Evolutionary conservation across 2,113 vertebrate species (phyloP).

Genomic region (Clarias batrachus): DNA sequence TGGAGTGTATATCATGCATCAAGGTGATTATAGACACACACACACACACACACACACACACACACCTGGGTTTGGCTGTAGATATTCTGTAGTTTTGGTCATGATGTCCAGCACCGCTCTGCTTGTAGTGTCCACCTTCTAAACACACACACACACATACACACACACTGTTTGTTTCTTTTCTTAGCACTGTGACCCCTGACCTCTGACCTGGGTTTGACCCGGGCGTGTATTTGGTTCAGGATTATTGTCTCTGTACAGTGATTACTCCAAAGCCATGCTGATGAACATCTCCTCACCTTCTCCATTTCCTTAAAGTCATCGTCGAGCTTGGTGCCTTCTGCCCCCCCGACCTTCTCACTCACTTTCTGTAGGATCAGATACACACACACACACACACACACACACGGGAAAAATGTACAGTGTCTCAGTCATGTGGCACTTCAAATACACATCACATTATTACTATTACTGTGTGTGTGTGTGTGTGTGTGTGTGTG

Average conservation of each 20-base stretch:
- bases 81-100: slow-evolving; percentile 52
- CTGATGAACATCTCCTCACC: slow-evolving; percentile 17
- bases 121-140: slow-evolving; percentile 51
- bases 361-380: slow-evolving; percentile 43
- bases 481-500: not conserved
- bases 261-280: not conserved
- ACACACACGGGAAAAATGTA: not conserved
- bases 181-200: not conserved
- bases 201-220: not conserved
- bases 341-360: slow-evolving; percentile 53
- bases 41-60: slow-evolving; percentile 19
- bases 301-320: slow-evolving; percentile 55
- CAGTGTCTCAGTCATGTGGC: not conserved
- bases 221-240: not conserved
- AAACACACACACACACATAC: slow-evolving; percentile 37
- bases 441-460: not conserved
- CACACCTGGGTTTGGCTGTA: slow-evolving; percentile 52
- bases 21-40: not conserved
- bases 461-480: not conserved
- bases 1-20: not conserved
- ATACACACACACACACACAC: slow-evolving; percentile 24
- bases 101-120: slow-evolving; percentile 53
- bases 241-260: not conserved
- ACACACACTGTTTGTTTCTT: not conserved
- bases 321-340: slow-evolving; percentile 51